Conservation (phyloP, 64 coral and sea anemone genomes). For the Montipora foliosa region DNA sequence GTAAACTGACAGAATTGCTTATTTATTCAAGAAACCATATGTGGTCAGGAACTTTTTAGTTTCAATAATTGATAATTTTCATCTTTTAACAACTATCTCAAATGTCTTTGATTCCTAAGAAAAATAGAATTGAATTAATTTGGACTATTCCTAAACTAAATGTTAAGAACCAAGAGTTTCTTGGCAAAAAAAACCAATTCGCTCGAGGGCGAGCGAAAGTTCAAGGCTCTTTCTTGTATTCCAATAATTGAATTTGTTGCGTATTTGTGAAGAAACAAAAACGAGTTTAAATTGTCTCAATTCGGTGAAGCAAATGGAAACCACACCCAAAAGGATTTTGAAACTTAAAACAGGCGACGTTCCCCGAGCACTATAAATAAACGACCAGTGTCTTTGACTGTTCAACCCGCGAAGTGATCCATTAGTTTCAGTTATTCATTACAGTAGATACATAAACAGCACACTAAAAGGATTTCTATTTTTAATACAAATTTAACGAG, state of each 20-base stretch:
- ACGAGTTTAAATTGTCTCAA: neutral
- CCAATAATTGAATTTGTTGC: too few relatives aligned
- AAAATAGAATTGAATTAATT: neutral
- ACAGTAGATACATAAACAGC: constrained; percentile 16
- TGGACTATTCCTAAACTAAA: neutral
- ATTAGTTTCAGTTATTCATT: neutral
- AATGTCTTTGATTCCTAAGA: neutral
- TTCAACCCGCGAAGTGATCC: neutral
- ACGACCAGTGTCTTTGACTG: neutral
- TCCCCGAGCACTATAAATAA: neutral
- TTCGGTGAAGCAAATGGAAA: neutral
- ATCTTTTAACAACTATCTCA: neutral
- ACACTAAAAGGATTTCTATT: constrained; percentile 16
- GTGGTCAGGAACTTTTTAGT: neutral
- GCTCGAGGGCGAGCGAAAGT: neutral
- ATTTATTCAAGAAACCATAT: neutral
- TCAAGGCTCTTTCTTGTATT: too few relatives aligned
- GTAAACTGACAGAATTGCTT: constrained; percentile 7
- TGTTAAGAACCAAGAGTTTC: neutral
- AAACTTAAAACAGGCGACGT: neutral
- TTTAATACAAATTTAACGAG: constrained; percentile 6
- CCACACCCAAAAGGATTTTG: neutral
- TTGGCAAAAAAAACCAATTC: neutral
- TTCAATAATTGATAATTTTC: constrained; percentile 50
- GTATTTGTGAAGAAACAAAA: neutral